These are phyloP conservation scores for Hermatobates lingyangjiaoensis DNA, from an alignment of 1,140 invertebrate genomes.

Conservation along the genomic window DNA sequence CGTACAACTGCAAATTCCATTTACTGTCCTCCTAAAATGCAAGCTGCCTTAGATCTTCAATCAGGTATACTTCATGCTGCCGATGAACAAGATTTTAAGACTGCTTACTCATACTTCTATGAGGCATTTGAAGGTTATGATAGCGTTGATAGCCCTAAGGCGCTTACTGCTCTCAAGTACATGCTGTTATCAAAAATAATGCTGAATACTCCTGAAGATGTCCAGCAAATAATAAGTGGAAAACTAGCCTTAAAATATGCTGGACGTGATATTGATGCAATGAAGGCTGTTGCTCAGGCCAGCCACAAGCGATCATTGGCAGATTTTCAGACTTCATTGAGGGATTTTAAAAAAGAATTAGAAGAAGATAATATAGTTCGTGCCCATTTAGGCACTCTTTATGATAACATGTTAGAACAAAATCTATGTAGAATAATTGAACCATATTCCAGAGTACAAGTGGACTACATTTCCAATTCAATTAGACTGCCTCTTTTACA, in stretches of 20 bases:
- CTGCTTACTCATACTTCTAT: slow-evolving; percentile 99
- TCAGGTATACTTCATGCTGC: slow-evolving; percentile 97
- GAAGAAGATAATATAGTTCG: slow-evolving; percentile 91
- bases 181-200: slow-evolving; percentile 99
- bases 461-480: slow-evolving; percentile 48
- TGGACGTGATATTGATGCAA: slow-evolving; percentile 88
- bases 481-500: slow-evolving; percentile 75
- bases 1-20: slow-evolving; percentile 98
- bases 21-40: slow-evolving; percentile 96
- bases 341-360: slow-evolving; percentile 71
- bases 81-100: slow-evolving; percentile 98
- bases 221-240: slow-evolving; percentile 83
- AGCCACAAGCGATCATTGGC: slow-evolving; percentile 90
- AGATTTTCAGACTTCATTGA: slow-evolving; percentile 80
- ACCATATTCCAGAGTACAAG: slow-evolving; percentile 93
- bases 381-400: slow-evolving; percentile 88
- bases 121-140: slow-evolving; percentile 99
- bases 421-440: slow-evolving; percentile 97
- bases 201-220: slow-evolving; percentile 89
- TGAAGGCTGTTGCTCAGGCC: slow-evolving; percentile 90
- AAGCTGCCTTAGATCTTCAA: slow-evolving; percentile 89
- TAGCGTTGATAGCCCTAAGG: slow-evolving; percentile 80
- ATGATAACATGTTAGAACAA: slow-evolving; percentile 97
- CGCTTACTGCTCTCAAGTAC: slow-evolving; percentile 87
- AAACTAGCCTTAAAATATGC: slow-evolving; percentile 94